A percentile compares a stretch with the other conserved stretches of the same genome.
Evolutionary conservation across 2,888 invertebrate species (phyloP).

Genomic region (Oxystoma pomonae): DNA sequence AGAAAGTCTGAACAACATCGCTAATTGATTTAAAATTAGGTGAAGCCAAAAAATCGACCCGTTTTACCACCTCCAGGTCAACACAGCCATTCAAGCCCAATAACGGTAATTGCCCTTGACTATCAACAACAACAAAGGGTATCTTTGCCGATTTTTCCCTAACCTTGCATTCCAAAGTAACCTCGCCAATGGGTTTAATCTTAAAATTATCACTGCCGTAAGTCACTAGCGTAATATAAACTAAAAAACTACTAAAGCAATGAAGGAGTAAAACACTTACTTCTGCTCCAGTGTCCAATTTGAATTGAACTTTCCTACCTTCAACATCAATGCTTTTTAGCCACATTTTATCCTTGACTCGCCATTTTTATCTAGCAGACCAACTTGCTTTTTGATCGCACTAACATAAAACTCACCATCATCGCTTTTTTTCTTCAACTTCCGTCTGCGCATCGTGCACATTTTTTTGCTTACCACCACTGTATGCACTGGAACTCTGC

Average conservation of each 20-base stretch:
- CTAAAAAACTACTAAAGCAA: too few relatives aligned
- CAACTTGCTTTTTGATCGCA: too few relatives aligned
- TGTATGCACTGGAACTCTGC: too few relatives aligned
- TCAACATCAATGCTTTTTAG: constrained; percentile 4
- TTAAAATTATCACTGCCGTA: constrained; percentile 18
- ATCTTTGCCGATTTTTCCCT: constrained; percentile 1
- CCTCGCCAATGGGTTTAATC: constrained; percentile 17
- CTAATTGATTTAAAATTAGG: too few relatives aligned
- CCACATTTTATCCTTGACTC: too few relatives aligned
- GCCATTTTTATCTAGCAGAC: too few relatives aligned
- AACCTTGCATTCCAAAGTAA: constrained; percentile 11
- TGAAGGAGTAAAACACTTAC: constrained; percentile 14
- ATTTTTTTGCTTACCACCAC: too few relatives aligned
- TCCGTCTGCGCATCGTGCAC: too few relatives aligned
- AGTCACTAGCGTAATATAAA: constrained; percentile 15
- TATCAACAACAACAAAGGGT: constrained; percentile 19
- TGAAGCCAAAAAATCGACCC: too few relatives aligned
- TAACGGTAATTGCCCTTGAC: constrained; percentile 13
- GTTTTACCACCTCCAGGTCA: constrained; percentile 11
- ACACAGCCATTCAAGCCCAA: constrained; percentile 15
- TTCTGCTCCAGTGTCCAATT: constrained; percentile 20
- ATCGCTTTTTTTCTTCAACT: too few relatives aligned
- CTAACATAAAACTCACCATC: too few relatives aligned
- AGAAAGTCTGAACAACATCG: not conserved
- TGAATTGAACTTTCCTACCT: constrained; percentile 4